phyloP scores from a whole-genome alignment of 2,797 vertebrate species.

The Pangasius krempfi region DNA sequence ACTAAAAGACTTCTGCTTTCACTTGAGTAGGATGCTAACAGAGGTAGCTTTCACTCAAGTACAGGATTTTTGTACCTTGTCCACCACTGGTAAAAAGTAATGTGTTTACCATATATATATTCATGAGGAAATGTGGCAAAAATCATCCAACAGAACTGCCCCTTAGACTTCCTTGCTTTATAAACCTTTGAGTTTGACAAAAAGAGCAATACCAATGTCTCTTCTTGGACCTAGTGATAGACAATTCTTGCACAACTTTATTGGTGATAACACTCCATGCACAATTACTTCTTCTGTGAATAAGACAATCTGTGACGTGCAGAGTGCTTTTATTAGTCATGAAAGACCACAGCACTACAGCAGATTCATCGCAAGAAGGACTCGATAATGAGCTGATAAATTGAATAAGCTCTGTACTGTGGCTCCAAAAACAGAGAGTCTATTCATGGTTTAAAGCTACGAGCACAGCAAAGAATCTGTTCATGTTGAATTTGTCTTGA shows the following conservation, averaged over 20 bases:
- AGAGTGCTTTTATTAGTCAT: not conserved
- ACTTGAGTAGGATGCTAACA: not conserved
- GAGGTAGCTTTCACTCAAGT: not conserved
- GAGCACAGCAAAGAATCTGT: not conserved
- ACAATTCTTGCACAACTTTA: not conserved
- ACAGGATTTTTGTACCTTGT: not conserved
- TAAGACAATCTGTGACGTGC: not conserved
- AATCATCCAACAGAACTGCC: not conserved
- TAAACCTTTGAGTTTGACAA: not conserved
- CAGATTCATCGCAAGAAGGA: not conserved
- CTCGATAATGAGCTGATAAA: conserved; percentile 15
- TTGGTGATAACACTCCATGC: not conserved
- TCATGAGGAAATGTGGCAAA: not conserved
- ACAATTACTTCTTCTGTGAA: not conserved
- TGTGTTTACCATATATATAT: too few species aligned
- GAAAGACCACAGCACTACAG: not conserved
- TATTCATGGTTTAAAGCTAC: not conserved
- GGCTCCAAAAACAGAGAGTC: not conserved
- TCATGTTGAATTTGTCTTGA: not conserved
- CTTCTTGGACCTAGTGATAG: not conserved
- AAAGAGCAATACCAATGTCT: not conserved
- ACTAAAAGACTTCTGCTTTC: not conserved
- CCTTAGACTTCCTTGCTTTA: too few species aligned
- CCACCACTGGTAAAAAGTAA: not conserved
- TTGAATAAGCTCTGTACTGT: not conserved